These are phyloP conservation scores for Podilymbus podiceps DNA, from an alignment of 2,113 vertebrate genomes.

Conservation along the genomic window DNA sequence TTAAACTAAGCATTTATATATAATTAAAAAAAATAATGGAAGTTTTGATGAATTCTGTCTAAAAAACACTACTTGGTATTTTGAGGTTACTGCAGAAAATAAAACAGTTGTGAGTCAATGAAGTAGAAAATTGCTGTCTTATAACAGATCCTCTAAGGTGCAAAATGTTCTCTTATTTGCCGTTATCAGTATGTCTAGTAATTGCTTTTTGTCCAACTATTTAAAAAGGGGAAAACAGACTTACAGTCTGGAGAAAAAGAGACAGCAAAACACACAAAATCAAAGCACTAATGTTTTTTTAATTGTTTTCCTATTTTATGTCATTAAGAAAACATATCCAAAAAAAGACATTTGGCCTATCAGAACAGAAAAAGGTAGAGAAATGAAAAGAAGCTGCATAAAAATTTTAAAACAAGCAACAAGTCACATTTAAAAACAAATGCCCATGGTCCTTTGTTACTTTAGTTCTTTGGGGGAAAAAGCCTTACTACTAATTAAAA, in stretches of 20 bases:
- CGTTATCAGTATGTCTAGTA: constrained; percentile 51
- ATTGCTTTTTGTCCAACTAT: constrained; percentile 54
- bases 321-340: not conserved
- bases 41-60: not conserved
- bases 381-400: not conserved
- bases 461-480: not conserved
- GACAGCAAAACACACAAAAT: not conserved
- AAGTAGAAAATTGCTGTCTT: constrained; percentile 63
- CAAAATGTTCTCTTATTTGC: constrained; percentile 43
- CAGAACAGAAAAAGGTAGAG: not conserved
- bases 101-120: constrained; percentile 52
- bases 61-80: not conserved
- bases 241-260: constrained; percentile 6
- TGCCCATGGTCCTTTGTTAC: not conserved
- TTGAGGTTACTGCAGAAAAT: constrained; percentile 36
- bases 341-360: not conserved
- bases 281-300: not conserved
- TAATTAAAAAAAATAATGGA: constrained; percentile 32
- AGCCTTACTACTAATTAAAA: not conserved
- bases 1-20: constrained; percentile 11
- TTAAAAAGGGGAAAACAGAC: not conserved
- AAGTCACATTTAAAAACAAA: not conserved
- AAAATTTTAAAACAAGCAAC: not conserved
- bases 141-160: constrained; percentile 38
- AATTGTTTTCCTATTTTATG: not conserved